Evolutionary conservation across 2,888 invertebrate species (phyloP), one percentile per base, ranked within the genome.

Genomic region (Drosophila flavopinicola): DNA sequence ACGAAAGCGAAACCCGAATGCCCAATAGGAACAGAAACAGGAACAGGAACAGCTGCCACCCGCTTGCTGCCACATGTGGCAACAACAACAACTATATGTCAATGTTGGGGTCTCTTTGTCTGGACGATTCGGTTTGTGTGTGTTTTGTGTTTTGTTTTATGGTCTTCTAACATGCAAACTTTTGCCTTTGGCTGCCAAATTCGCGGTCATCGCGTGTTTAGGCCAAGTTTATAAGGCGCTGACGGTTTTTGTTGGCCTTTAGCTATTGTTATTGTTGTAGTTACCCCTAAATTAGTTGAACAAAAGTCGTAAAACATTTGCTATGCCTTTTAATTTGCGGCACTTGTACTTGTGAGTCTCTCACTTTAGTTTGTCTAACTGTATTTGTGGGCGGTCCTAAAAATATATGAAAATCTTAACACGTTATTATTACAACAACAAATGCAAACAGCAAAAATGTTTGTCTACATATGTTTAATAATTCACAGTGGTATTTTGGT

Each of bases 201-300:
- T 84, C 78, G 82, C 78, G 75, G 78, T 66, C 82, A 80, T 80
- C 85, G 82, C 85, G 85, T 80, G 79, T 49, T 57, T 64, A 11
- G 20, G 63, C 64, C 54, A 73, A 64, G 78, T 77, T 83, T 79
- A 57, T 39, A 75, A 53, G 45, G 38, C 51, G 52, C 32, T 58
- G 47, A 13, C 39, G 42, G 17, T 37, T 27, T 45, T 59, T 44
- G 45, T 59, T 44, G 45, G 67, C 41, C 41, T 48, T 38, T 25
- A 30, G 42, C 33, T 17, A 13, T 39, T 52, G 23, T 54, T 56
- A 44, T 63, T 60, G 54, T 51, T 66, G 54, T 41, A 66, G 75
- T 69, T 53, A 73, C 84, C 83, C 78, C 84, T 59, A 53, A 78
- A 83, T 78, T 83, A 70, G 77, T 49, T 56, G 33, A 64, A 56